These are phyloP conservation scores for Eurois occulta DNA, from an alignment of 2,888 invertebrate genomes.

Conservation along the genomic window DNA sequence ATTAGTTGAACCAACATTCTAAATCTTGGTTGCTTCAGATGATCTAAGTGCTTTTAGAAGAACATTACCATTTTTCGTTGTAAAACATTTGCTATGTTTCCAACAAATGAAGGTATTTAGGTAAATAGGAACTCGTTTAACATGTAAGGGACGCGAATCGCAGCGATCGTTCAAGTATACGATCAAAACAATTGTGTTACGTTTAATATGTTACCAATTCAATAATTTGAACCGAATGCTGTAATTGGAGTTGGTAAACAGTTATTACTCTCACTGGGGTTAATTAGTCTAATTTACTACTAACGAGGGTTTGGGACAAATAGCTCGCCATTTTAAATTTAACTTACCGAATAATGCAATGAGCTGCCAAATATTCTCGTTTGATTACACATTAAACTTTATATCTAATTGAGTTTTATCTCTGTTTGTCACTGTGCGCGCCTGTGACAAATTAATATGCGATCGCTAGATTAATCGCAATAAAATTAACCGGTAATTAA, in stretches of 20 bases:
- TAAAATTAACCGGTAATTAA: conserved; percentile 4
- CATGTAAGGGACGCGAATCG: conserved; percentile 21
- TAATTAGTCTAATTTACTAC: conserved; percentile 77
- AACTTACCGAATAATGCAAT: conserved; percentile 43
- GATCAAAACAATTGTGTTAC: conserved; percentile 63
- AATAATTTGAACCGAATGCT: conserved; percentile 71
- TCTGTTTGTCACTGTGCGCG: conserved; percentile 6
- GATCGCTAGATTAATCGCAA: conserved; percentile 39
- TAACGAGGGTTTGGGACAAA: conserved; percentile 68
- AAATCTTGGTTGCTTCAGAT: conserved; percentile 32
- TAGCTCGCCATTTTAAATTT: conserved; percentile 62
- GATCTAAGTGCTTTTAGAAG: conserved; percentile 29
- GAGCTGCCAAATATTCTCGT: conserved; percentile 41
- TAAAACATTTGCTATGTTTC: conserved; percentile 6
- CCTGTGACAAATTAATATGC: conserved; percentile 43
- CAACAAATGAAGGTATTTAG: background rate
- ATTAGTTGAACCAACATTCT: conserved; percentile 52
- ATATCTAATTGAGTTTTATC: conserved; percentile 49
- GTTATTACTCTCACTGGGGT: conserved; percentile 75
- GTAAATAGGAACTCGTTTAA: background rate
- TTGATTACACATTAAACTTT: conserved; percentile 48
- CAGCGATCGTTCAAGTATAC: conserved; percentile 37
- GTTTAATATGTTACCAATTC: conserved; percentile 65
- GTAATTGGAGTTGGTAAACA: conserved; percentile 76
- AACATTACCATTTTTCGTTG: conserved; percentile 15